Evolutionary conservation across 2,888 invertebrate genomes (phyloP).

Genomic region (Pycnomerus fuliginosus): DNA sequence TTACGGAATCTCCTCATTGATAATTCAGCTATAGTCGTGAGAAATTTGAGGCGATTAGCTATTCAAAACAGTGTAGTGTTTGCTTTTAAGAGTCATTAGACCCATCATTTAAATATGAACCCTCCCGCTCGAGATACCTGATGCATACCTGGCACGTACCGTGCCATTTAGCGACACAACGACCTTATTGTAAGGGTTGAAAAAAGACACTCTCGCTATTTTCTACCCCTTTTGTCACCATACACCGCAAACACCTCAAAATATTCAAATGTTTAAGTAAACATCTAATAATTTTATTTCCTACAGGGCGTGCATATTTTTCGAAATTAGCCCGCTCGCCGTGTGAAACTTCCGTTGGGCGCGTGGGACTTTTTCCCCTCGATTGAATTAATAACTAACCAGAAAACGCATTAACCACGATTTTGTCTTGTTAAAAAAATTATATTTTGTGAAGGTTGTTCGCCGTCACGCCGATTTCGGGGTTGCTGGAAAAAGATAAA

Average conservation of each 20-base stretch:
- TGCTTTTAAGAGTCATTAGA: conserved; percentile 14
- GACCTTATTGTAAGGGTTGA: conserved; percentile 10
- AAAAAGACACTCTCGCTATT: conserved; percentile 12
- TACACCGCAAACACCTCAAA: conserved; percentile 11
- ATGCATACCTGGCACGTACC: conserved; percentile 16
- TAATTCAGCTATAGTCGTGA: no score
- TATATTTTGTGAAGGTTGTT: no score
- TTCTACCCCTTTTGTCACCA: conserved; percentile 1
- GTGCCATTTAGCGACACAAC: conserved; percentile 7
- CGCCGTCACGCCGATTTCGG: no score
- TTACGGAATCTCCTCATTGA: no score
- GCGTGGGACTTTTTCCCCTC: no score
- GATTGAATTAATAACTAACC: no score
- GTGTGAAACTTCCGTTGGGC: conserved; percentile 13
- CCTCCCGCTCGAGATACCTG: conserved; percentile 3
- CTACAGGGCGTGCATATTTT: conserved; percentile 34
- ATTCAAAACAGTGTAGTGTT: conserved; percentile 4
- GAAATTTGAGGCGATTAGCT: conserved; percentile 7
- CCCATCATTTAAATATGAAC: no score
- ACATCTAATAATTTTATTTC: conserved; percentile 22
- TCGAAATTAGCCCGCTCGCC: conserved; percentile 13
- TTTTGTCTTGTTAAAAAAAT: no score
- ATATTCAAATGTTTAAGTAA: conserved; percentile 15
- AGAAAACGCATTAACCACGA: no score
- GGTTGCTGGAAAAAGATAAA: conserved; percentile 15